Conservation (phyloP, 2,113 vertebrate genomes). For the Reinhardtius hippoglossoides region DNA sequence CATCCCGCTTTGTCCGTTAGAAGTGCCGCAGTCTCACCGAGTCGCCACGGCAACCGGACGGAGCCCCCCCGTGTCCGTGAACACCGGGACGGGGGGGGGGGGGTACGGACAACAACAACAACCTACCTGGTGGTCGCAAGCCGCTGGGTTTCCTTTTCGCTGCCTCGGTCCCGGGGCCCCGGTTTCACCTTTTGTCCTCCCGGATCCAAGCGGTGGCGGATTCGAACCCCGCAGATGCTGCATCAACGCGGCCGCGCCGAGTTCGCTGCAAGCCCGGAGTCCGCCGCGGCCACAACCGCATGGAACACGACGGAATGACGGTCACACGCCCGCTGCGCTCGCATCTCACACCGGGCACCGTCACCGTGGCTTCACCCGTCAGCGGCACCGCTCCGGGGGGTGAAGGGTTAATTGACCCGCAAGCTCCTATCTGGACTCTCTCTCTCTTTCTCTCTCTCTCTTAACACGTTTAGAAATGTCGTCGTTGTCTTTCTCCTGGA, state of each 20-base stretch:
- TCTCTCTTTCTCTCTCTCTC: neutral
- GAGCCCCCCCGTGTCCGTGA: neutral
- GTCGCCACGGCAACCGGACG: slow-evolving; percentile 58
- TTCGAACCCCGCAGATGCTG: slow-evolving; percentile 53
- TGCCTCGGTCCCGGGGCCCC: neutral
- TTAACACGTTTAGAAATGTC: neutral
- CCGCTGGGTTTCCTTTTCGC: too few species aligned
- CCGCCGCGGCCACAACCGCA: slow-evolving; percentile 42
- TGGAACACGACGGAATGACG: slow-evolving; percentile 18
- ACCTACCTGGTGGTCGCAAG: too few species aligned
- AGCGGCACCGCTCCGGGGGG: slow-evolving; percentile 23
- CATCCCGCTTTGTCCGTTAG: slow-evolving; percentile 50
- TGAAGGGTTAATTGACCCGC: too few species aligned
- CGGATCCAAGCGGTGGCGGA: slow-evolving; percentile 45
- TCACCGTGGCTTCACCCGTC: neutral
- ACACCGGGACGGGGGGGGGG: too few species aligned
- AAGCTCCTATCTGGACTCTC: neutral
- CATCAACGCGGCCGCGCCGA: slow-evolving; percentile 70
- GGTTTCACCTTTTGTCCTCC: slow-evolving; percentile 65
- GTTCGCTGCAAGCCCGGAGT: slow-evolving; percentile 38
- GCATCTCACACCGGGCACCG: neutral
- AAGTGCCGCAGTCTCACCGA: slow-evolving; percentile 64
- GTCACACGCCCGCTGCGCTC: slow-evolving; percentile 9
- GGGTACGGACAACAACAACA: neutral
- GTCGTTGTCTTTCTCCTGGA: neutral